Percentiles rank a stretch among this genome's conserved stretches.
Evolutionary conservation across 2,797 vertebrate genomes (phyloP).

Genomic region (Lates japonicus): DNA sequence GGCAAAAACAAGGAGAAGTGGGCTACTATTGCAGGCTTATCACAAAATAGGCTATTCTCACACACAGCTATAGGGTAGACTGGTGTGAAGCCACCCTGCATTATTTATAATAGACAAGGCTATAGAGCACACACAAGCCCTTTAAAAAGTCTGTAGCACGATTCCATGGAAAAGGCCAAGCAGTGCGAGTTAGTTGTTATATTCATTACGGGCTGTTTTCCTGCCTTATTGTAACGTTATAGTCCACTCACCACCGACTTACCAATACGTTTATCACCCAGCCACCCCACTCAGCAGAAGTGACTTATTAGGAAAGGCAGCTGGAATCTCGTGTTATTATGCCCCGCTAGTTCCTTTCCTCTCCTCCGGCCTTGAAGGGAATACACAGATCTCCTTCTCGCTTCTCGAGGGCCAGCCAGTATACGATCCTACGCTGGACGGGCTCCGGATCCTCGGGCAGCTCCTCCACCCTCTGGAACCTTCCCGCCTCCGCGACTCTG

Average conservation of each 20-base stretch:
- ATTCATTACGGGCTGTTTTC: constrained; percentile 47
- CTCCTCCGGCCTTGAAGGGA: constrained; percentile 97
- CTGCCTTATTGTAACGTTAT: constrained; percentile 54
- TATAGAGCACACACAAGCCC: constrained; percentile 66
- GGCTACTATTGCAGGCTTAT: constrained; percentile 80
- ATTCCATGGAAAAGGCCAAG: constrained; percentile 59
- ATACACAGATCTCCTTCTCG: constrained; percentile 98
- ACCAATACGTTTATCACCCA: constrained; percentile 98
- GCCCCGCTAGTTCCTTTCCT: constrained; percentile 89
- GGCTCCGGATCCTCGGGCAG: constrained; percentile 98
- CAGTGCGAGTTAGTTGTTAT: constrained; percentile 55
- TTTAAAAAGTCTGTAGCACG: constrained; percentile 68
- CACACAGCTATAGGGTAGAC: constrained; percentile 70
- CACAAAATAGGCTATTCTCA: constrained; percentile 80
- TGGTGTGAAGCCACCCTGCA: constrained; percentile 78
- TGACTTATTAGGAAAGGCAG: constrained; percentile 96
- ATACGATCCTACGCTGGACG: constrained; percentile 97
- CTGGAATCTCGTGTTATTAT: constrained; percentile 91
- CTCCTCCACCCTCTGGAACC: constrained; percentile 97
- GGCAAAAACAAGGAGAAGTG: constrained; percentile 84
- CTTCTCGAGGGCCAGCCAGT: constrained; percentile 98
- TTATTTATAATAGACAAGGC: constrained; percentile 75
- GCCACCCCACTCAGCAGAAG: constrained; percentile 95
- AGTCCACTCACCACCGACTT: constrained; percentile 97
- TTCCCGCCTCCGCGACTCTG: constrained; percentile 98